Base-by-base conservation (phyloP, 2,113 vertebrate genomes). In the Nannospalax galili region DNA sequence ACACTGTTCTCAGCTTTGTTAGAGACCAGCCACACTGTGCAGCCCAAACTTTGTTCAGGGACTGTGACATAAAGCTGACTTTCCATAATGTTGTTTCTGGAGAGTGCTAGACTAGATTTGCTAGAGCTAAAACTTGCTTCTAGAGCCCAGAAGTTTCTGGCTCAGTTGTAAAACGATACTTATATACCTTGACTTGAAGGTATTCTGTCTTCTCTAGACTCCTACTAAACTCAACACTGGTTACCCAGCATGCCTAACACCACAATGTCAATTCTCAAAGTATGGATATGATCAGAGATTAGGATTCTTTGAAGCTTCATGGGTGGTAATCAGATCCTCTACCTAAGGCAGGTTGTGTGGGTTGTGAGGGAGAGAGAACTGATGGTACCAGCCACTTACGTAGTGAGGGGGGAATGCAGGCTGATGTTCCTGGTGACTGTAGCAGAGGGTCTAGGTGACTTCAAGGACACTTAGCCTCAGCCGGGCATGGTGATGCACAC, bases 331-430 rank as follows among this genome's bases (percentile, higher is more conserved):
- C 73, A 35, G 48, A 58, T 32, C 17, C 11, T 91, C 24, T 77
- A 79, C 37, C 95, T 16, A 24, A 82, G 60, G 35, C 64, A 84
- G 79, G n/a, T 78, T 91, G 62, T 74, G 73, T 62, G 78, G 56
- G 17, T 73, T 52, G 22, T 69, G 24, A 78, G 42, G 69, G 73
- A 69, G 60, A 35, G 7, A 24, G 35, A 77, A n/a, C 28, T 3
- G 37, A 52, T 48, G 42, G 72, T 26, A 16, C 8, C 4, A 60
- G 40, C 5, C 8, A 4, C 14, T 4, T 35, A 0, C 6, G 10
- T n/a, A 48, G 64, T 10, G 15, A 14, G 17, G 17, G 3, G 28
- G 11, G n/a, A 26, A 8, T n/a, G 28, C 56, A 81, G 3, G 69
- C 4, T 35, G 60, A 16, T 40, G 15, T 77, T 52, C 64, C 48